Base-by-base conservation (phyloP, 2,888 invertebrate genomes). In the Rhamnusium bicolor region DNA sequence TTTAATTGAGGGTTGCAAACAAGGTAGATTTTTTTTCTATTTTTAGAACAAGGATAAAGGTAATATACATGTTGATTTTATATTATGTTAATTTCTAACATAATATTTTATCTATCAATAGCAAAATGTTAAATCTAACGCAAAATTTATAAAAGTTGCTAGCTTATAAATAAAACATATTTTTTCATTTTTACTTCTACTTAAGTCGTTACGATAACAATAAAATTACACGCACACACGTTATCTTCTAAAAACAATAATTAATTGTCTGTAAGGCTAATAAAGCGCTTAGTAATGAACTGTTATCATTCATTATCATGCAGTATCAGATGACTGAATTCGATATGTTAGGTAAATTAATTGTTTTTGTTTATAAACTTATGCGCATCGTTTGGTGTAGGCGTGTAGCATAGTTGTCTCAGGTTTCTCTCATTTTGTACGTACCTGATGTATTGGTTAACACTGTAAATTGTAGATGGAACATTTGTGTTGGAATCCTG, bases 291-390 rank as follows among this genome's bases (percentile, higher is more conserved):
- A 24, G 18, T 29, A 61, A 61, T 21, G 46, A 61, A 46, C n/a
- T n/a, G 7, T n/a, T 46, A 46, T 46, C 21, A 19, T 46, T 46
- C 21, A 19, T 46, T 46, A 61, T 61, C 46, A 46, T 1, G 7
- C 8, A 14, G 40, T 65, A 65, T 65, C 53, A 18, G 12, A 53
- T 53, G 53, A 63, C 49, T 47, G 24, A 53, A 53, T 14, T 65
- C 49, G 49, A 53, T 53, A 53, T 24, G 65, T n/a, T 53, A 46
- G 46, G 8, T 40, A 54, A 56, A 66, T 32, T 66, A 21, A 54
- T 32, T 54, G 19, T 46, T 67, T 54, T 67, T 66, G 54, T 56
- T 65, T 32, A 65, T 51, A 21, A 16, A 18, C 2, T 19, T 19
- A 18, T 19, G 16, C n/a, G 21, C 12, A 21, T 46, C 21, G 21